Evolutionary conservation across 2,797 vertebrate species (phyloP).

Genomic region (Acrossocheilus wenchowensis): DNA sequence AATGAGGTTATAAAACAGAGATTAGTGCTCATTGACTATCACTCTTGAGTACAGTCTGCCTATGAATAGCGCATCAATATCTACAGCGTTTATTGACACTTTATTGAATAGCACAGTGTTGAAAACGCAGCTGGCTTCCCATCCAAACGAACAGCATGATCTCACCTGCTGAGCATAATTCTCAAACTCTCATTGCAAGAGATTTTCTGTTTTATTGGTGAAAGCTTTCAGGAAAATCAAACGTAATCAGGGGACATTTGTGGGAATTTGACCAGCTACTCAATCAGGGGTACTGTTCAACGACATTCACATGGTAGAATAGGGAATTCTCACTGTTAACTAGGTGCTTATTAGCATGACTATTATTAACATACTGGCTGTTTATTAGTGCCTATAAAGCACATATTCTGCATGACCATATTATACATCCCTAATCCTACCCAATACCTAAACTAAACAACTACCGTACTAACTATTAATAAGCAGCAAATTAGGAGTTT

Average conservation of each 20-base stretch:
- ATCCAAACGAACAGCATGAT: not conserved
- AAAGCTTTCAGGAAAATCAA: constrained; percentile 30
- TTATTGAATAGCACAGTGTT: not conserved
- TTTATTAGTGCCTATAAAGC: too few relatives aligned
- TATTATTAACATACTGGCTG: too few relatives aligned
- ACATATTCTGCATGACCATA: too few relatives aligned
- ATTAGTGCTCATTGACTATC: constrained; percentile 75
- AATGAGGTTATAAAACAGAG: constrained; percentile 78
- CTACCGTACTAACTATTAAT: too few relatives aligned
- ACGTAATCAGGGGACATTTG: constrained; percentile 8
- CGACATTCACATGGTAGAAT: not conserved
- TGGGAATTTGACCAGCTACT: not conserved
- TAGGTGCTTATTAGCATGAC: too few relatives aligned
- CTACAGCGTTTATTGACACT: constrained; percentile 64
- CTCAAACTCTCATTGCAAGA: not conserved
- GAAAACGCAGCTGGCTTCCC: constrained; percentile 8
- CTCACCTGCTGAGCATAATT: not conserved
- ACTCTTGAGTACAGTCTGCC: constrained; percentile 59
- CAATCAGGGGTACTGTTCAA: not conserved
- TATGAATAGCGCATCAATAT: constrained; percentile 70
- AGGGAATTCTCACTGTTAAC: too few relatives aligned
- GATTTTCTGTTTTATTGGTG: not conserved
- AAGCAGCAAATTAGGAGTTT: too few relatives aligned
- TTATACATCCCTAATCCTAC: too few relatives aligned
- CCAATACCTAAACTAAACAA: too few relatives aligned